A percentile compares a stretch with the other conserved stretches of the same genome.
phyloP scores from a whole-genome alignment of 2,888 invertebrate species.

The Agrotis exclamationis region DNA sequence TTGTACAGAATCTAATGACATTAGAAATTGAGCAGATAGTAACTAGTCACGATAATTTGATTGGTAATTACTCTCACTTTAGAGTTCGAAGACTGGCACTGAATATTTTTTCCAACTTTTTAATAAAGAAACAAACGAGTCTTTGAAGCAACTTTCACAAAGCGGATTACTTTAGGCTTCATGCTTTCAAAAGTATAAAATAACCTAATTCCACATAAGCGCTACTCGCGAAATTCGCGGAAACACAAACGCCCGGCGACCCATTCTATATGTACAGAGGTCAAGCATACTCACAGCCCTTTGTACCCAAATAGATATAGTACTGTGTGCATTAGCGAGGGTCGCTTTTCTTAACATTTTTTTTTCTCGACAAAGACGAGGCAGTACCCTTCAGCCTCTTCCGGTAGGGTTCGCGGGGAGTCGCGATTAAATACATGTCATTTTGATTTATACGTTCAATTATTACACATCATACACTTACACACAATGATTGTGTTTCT shows the following conservation, averaged over 20 bases:
- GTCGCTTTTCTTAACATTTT: slow-evolving; percentile 81
- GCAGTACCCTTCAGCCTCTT: slow-evolving; percentile 76
- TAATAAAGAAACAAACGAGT: slow-evolving; percentile 39
- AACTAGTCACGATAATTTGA: slow-evolving; percentile 14
- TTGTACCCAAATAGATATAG: slow-evolving; percentile 87
- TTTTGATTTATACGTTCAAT: slow-evolving; percentile 88
- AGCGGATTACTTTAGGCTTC: slow-evolving; percentile 60
- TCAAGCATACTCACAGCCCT: slow-evolving; percentile 84
- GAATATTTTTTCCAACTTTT: slow-evolving; percentile 47
- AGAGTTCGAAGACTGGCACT: slow-evolving; percentile 8
- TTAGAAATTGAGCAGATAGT: slow-evolving; percentile 13
- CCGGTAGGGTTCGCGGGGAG: slow-evolving; percentile 76
- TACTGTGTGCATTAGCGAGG: slow-evolving; percentile 86
- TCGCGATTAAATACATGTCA: slow-evolving; percentile 86
- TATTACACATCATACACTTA: slow-evolving; percentile 71
- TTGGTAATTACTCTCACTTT: slow-evolving; percentile 9
- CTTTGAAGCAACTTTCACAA: slow-evolving; percentile 43
- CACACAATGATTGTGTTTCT: slow-evolving; percentile 44
- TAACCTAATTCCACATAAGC: slow-evolving; percentile 59
- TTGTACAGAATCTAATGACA: background rate
- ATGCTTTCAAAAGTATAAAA: slow-evolving; percentile 63
- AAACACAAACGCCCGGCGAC: slow-evolving; percentile 57
- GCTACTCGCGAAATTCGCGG: slow-evolving; percentile 50
- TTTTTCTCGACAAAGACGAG: slow-evolving; percentile 76
- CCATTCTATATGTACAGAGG: slow-evolving; percentile 77